phyloP scores from a whole-genome alignment of 2,113 vertebrate species.

The Oreotrochilus melanogaster region DNA sequence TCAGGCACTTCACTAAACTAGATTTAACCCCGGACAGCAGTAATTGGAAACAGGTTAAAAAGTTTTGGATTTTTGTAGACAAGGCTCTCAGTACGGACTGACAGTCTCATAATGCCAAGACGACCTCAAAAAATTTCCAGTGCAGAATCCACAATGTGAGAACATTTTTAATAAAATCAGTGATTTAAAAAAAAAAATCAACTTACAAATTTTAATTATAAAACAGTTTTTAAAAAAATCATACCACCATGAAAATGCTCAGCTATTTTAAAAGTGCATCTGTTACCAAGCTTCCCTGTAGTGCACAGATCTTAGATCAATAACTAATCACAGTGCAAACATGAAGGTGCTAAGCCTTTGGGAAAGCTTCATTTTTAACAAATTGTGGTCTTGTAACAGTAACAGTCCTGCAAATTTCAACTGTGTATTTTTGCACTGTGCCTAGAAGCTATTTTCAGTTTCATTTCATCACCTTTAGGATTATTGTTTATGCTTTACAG shows the following conservation, averaged over 20 bases:
- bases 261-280: not conserved
- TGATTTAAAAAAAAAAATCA: not conserved
- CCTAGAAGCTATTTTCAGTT: not conserved
- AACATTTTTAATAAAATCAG: conserved; percentile 48
- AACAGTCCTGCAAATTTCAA: not conserved
- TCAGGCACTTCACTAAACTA: not conserved
- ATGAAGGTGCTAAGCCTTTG: not conserved
- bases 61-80: not conserved
- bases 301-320: not conserved
- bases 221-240: not conserved
- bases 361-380: not conserved
- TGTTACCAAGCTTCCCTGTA: not conserved
- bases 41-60: not conserved
- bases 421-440: not conserved
- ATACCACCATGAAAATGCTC: not conserved
- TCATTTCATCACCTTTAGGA: not conserved
- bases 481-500: not conserved
- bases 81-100: not conserved
- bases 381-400: not conserved
- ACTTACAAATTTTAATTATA: not conserved
- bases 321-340: not conserved
- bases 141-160: not conserved
- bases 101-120: not conserved
- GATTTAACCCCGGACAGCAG: not conserved
- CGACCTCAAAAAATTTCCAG: not conserved